These are phyloP conservation scores for Drosophila auraria DNA, from an alignment of 1,140 invertebrate species.

Conservation along the genomic window DNA sequence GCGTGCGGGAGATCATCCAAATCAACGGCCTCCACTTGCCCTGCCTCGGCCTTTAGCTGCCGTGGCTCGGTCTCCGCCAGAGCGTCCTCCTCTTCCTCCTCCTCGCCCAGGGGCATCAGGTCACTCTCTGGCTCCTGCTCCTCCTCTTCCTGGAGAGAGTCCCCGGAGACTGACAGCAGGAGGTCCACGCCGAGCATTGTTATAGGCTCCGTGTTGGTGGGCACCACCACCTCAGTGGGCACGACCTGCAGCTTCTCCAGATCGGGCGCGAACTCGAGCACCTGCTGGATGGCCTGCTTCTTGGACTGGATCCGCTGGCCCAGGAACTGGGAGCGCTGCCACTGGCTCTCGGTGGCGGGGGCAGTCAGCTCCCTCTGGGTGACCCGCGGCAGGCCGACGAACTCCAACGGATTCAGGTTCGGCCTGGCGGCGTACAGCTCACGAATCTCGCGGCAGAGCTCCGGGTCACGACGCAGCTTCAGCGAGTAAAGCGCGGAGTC, in stretches of 20 bases:
- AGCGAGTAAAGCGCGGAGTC: slow-evolving; percentile 9
- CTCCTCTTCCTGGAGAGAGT: slow-evolving; percentile 18
- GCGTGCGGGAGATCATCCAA: not conserved
- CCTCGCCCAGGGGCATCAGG: not conserved
- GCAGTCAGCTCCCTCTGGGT: slow-evolving; percentile 40
- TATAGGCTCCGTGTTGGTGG: not conserved
- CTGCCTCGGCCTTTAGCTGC: too few species aligned
- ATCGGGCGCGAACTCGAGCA: slow-evolving; percentile 57
- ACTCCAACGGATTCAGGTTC: slow-evolving; percentile 23
- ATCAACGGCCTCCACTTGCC: not conserved
- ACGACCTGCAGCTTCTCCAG: slow-evolving; percentile 56
- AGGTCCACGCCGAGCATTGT: not conserved
- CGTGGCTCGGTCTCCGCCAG: not conserved
- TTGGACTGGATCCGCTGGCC: slow-evolving; percentile 24
- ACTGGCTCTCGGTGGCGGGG: slow-evolving; percentile 22
- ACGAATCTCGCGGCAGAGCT: slow-evolving; percentile 27
- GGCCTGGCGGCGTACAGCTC: slow-evolving; percentile 51
- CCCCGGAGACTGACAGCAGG: slow-evolving; percentile 1
- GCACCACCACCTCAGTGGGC: not conserved
- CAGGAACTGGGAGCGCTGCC: slow-evolving; percentile 46
- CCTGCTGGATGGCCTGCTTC: slow-evolving; percentile 31
- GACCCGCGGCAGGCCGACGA: slow-evolving; percentile 60
- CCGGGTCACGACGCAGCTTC: slow-evolving; percentile 21
- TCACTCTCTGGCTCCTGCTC: not conserved
- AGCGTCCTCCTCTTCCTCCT: not conserved